These are phyloP conservation scores for Zaprionus vittiger DNA, from an alignment of 1,140 invertebrate genomes.

Conservation along the genomic window DNA sequence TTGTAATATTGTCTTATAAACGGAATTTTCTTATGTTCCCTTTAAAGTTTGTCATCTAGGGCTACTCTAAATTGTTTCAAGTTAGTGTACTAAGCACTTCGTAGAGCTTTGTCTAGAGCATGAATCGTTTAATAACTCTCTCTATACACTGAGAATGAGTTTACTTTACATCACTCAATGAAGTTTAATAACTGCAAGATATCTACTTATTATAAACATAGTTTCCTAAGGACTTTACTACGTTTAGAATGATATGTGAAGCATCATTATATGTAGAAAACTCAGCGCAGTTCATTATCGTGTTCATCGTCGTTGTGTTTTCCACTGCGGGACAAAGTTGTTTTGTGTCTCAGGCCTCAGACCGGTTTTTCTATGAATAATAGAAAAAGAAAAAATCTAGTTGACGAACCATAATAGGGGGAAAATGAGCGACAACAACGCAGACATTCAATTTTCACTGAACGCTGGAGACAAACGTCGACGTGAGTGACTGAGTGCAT, in stretches of 20 bases:
- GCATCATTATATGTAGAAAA: neutral
- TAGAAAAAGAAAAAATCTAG: constrained; percentile 60
- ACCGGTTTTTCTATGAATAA: constrained; percentile 60
- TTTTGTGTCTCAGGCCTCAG: neutral
- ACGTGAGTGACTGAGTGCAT: neutral
- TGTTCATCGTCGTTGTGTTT: neutral
- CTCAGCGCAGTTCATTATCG: neutral
- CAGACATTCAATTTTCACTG: constrained; percentile 66
- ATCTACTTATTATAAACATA: neutral
- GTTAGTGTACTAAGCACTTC: no score
- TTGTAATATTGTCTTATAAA: no score
- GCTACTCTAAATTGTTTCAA: no score
- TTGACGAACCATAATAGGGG: constrained; percentile 66
- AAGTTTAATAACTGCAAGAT: no score
- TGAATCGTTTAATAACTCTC: no score
- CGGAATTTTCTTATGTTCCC: rapidly evolving
- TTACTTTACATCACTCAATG: no score
- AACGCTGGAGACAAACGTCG: constrained; percentile 1
- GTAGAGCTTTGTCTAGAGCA: no score
- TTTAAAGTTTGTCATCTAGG: no score
- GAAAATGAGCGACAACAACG: constrained; percentile 65
- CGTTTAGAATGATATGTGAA: constrained; percentile 1
- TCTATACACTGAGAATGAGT: no score
- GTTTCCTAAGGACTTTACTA: neutral
- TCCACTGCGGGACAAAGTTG: neutral